These are phyloP conservation scores for Bothrops jararaca DNA, from an alignment of 2,113 vertebrate species.

Conservation along the genomic window DNA sequence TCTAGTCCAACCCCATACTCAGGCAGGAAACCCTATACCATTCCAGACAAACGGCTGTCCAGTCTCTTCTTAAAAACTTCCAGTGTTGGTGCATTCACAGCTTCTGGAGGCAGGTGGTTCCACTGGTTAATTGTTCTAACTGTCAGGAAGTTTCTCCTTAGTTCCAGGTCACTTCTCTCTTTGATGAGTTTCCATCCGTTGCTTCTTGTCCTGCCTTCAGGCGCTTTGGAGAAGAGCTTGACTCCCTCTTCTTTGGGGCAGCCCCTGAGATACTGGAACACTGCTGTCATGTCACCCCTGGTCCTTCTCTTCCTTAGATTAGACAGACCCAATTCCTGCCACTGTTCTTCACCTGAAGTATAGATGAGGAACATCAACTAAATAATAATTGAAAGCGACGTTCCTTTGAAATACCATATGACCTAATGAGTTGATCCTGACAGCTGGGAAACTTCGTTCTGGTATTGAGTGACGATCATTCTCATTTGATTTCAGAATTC, in stretches of 20 bases:
- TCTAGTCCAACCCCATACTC: no score
- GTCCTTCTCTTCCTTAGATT: background rate
- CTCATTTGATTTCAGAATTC: constrained; percentile 44
- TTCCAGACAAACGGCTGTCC: background rate
- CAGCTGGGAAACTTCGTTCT: background rate
- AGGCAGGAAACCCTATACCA: background rate
- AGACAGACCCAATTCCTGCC: background rate
- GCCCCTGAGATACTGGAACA: background rate
- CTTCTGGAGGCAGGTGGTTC: background rate
- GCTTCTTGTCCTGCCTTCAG: background rate
- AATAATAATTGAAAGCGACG: background rate
- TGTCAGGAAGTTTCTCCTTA: background rate
- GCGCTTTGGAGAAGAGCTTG: background rate
- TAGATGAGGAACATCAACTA: background rate
- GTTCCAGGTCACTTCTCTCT: background rate
- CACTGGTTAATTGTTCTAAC: background rate
- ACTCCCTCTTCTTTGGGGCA: background rate
- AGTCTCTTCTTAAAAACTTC: background rate
- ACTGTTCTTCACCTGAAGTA: background rate
- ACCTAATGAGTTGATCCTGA: background rate
- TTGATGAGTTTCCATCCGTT: background rate
- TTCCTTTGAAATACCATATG: background rate
- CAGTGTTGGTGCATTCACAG: background rate
- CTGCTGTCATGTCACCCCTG: background rate
- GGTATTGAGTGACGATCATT: background rate